Evolutionary conservation across 2,888 invertebrate genomes (phyloP).

Genomic region (Eilema depressum): DNA sequence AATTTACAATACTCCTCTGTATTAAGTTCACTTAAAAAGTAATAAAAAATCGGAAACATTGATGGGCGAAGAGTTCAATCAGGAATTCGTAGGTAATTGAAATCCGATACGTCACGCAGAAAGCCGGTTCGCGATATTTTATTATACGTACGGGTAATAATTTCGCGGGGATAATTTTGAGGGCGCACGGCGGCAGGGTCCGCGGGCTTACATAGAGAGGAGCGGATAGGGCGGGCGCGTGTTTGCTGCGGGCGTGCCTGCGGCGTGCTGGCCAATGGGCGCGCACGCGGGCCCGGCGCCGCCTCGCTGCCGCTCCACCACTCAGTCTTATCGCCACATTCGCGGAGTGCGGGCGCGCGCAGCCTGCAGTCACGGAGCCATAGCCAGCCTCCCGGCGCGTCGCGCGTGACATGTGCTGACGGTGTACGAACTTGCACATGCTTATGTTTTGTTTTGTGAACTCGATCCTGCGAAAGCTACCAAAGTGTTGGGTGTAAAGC

Average conservation of each 20-base stretch:
- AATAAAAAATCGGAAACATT: constrained; percentile 41
- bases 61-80: constrained; percentile 53
- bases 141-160: constrained; percentile 58
- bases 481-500: constrained; percentile 77
- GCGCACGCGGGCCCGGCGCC: constrained; percentile 52
- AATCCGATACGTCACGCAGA: constrained; percentile 62
- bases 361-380: constrained; percentile 22
- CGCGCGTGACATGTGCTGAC: constrained; percentile 56
- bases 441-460: constrained; percentile 68
- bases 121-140: constrained; percentile 55
- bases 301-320: constrained; percentile 53
- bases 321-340: constrained; percentile 65
- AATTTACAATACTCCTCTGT: constrained; percentile 37
- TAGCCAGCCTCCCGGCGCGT: constrained; percentile 25
- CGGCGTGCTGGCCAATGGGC: constrained; percentile 61
- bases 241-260: constrained; percentile 46
- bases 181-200: constrained; percentile 34
- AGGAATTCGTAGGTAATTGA: constrained; percentile 55
- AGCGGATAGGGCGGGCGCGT: constrained; percentile 23
- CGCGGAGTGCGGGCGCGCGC: constrained; percentile 64
- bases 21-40: constrained; percentile 43
- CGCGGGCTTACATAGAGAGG: constrained; percentile 61
- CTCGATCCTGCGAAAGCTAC: constrained; percentile 51
- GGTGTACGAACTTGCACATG: constrained; percentile 47
- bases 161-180: constrained; percentile 60